phyloP scores from a whole-genome alignment of 2,797 vertebrate genomes.

The Centroberyx gerrardi region DNA sequence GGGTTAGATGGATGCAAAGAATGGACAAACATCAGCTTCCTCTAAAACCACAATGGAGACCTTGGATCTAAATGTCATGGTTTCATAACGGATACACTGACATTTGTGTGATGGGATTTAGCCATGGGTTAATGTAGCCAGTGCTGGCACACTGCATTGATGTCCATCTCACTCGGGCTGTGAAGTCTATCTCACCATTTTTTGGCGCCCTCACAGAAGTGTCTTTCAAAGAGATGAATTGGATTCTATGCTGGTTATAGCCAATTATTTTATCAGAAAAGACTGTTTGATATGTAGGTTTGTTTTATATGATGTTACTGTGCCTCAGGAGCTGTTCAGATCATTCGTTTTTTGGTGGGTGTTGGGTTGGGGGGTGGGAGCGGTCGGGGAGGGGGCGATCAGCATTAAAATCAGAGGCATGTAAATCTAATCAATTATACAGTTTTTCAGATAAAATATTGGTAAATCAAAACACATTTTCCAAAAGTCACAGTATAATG shows the following conservation, averaged over 20 bases:
- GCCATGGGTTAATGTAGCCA: slow-evolving; percentile 87
- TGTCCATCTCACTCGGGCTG: slow-evolving; percentile 83
- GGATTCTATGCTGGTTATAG: slow-evolving; percentile 81
- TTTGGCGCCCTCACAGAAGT: slow-evolving; percentile 75
- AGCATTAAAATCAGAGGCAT: slow-evolving; percentile 86
- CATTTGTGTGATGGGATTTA: slow-evolving; percentile 91
- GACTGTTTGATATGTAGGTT: slow-evolving; percentile 81
- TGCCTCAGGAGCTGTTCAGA: slow-evolving; percentile 82
- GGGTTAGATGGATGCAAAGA: slow-evolving; percentile 81
- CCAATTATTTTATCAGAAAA: slow-evolving; percentile 83
- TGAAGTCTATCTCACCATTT: slow-evolving; percentile 81
- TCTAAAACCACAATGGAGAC: slow-evolving; percentile 87
- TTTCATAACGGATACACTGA: slow-evolving; percentile 90
- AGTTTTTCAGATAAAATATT: slow-evolving; percentile 86
- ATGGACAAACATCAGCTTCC: slow-evolving; percentile 83
- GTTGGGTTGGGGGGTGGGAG: slow-evolving; percentile 53
- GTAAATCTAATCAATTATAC: slow-evolving; percentile 89
- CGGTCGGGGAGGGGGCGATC: slow-evolving; percentile 73
- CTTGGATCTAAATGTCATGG: slow-evolving; percentile 89
- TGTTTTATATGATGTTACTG: slow-evolving; percentile 81
- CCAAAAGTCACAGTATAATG: slow-evolving; percentile 89
- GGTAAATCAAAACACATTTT: slow-evolving; percentile 88
- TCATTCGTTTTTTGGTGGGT: slow-evolving; percentile 66
- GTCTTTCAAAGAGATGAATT: slow-evolving; percentile 82
- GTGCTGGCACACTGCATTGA: slow-evolving; percentile 82